phyloP scores from a whole-genome alignment of 2,888 invertebrate genomes.

The Chymomyza fuscimana region DNA sequence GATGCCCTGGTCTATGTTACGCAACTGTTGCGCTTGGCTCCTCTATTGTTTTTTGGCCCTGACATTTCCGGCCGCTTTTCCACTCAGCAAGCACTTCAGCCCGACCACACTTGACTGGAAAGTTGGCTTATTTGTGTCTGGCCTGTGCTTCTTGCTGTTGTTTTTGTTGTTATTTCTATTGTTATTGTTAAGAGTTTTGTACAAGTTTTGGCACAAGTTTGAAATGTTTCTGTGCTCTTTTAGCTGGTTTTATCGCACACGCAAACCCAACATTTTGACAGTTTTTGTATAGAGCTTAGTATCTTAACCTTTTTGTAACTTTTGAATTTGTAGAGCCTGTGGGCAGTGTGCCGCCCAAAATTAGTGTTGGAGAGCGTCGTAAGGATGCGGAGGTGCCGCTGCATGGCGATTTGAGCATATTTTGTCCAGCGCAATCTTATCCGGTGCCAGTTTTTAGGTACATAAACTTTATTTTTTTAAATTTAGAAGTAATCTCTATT shows the following conservation, averaged over 20 bases:
- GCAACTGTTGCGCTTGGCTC: constrained; percentile 31
- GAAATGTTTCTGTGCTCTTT: constrained; percentile 3
- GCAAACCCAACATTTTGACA: constrained; percentile 34
- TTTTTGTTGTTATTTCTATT: neutral
- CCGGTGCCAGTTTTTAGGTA: constrained; percentile 87
- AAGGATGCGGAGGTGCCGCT: constrained; percentile 81
- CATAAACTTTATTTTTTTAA: neutral
- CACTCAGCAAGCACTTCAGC: neutral
- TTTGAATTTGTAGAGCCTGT: constrained; percentile 81
- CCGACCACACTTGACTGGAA: constrained; percentile 15
- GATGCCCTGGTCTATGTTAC: constrained; percentile 36
- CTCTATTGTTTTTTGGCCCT: neutral
- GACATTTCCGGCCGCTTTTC: neutral
- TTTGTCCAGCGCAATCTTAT: constrained; percentile 88
- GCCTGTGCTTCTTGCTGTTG: neutral
- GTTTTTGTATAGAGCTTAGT: constrained; percentile 29
- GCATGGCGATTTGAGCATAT: constrained; percentile 82
- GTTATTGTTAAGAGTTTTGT: constrained; percentile 14
- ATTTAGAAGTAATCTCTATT: no score
- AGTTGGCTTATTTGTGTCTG: constrained; percentile 20
- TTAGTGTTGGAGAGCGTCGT: constrained; percentile 82
- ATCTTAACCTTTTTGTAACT: constrained; percentile 1
- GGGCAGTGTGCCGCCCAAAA: constrained; percentile 81
- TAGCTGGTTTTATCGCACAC: constrained; percentile 1
- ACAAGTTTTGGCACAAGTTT: constrained; percentile 9